A percentile compares a stretch with the other conserved stretches of the same genome.
phyloP scores from a whole-genome alignment of 2,113 vertebrate species.

The Glaucomys volans region DNA sequence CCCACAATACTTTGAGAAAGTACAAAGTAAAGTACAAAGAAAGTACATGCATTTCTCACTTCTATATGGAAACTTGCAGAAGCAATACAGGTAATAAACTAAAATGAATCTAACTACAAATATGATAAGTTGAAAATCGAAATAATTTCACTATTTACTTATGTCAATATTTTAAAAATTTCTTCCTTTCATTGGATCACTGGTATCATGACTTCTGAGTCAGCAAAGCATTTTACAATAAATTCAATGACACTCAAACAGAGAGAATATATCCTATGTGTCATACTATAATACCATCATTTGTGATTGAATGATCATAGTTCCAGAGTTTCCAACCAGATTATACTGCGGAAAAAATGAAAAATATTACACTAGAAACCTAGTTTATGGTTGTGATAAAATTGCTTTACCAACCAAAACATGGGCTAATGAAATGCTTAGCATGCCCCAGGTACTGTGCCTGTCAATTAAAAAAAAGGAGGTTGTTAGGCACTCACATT shows the following conservation, averaged over 20 bases:
- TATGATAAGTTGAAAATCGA: neutral
- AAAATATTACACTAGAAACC: neutral
- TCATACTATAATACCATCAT: neutral
- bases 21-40: no score
- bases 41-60: neutral
- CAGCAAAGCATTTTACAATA: slow-evolving; percentile 33
- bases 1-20: neutral
- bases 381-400: neutral
- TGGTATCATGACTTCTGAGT: neutral
- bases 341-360: neutral
- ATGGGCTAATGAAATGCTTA: neutral
- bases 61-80: neutral
- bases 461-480: neutral
- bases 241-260: neutral
- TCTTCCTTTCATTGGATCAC: slow-evolving; percentile 7
- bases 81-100: neutral
- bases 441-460: neutral
- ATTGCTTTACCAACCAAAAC: slow-evolving; percentile 9
- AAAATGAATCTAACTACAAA: neutral
- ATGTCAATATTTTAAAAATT: neutral
- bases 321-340: neutral
- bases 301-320: neutral
- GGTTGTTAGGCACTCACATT: neutral
- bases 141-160: neutral
- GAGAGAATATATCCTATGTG: neutral